phyloP scores from a whole-genome alignment of 2,888 invertebrate species.

The Lordiphosa fenestrarum region DNA sequence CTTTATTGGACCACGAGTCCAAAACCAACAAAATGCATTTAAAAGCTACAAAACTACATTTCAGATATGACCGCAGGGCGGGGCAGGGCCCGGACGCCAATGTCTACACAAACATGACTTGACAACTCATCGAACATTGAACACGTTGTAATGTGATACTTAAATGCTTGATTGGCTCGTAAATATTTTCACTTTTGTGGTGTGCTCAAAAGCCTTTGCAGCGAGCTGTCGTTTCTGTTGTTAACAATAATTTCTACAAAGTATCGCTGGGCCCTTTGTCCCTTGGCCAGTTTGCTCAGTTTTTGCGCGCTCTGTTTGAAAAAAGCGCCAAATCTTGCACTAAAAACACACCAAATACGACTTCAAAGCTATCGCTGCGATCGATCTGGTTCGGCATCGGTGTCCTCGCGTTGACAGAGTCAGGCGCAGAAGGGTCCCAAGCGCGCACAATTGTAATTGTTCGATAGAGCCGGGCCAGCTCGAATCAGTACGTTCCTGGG shows the following conservation, averaged over 20 bases:
- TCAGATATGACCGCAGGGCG: slow-evolving; percentile 40
- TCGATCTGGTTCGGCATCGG: slow-evolving; percentile 61
- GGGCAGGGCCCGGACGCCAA: slow-evolving; percentile 7
- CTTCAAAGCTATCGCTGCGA: slow-evolving; percentile 78
- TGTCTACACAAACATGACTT: slow-evolving; percentile 73
- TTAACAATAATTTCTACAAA: slow-evolving; percentile 79
- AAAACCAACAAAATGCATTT: slow-evolving; percentile 75
- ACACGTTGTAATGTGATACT: slow-evolving; percentile 80
- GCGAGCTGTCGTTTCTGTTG: slow-evolving; percentile 68
- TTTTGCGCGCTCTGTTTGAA: slow-evolving; percentile 55
- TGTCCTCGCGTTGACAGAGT: slow-evolving; percentile 52
- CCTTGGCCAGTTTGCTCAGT: slow-evolving; percentile 6
- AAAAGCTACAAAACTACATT: slow-evolving; percentile 74
- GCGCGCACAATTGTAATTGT: slow-evolving; percentile 41
- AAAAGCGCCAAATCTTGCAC: slow-evolving; percentile 79
- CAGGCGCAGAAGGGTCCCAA: neutral
- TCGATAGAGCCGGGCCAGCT: slow-evolving; percentile 13
- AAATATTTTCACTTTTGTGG: slow-evolving; percentile 76
- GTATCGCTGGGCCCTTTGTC: slow-evolving; percentile 50
- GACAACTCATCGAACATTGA: slow-evolving; percentile 80
- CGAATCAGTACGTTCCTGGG: slow-evolving; percentile 18
- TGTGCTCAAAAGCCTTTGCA: slow-evolving; percentile 16
- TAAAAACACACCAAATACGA: slow-evolving; percentile 79
- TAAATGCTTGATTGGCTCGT: slow-evolving; percentile 79
- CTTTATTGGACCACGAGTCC: slow-evolving; percentile 65